Conservation (phyloP, 2,888 invertebrate species). For the Spodoptera littoralis region DNA sequence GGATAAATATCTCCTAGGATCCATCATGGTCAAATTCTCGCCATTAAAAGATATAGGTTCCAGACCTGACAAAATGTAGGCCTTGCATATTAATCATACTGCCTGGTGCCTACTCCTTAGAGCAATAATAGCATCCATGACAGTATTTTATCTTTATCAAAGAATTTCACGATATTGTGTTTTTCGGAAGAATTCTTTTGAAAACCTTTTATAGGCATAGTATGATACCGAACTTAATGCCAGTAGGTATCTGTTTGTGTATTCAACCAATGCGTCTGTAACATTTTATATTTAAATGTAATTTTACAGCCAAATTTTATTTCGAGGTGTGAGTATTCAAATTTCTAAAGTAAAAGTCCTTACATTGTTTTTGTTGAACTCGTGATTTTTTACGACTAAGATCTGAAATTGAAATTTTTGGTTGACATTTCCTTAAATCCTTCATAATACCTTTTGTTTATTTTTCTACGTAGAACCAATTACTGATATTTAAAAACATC, state of each 20-base stretch:
- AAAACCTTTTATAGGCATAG: constrained; percentile 28
- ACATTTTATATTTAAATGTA: constrained; percentile 49
- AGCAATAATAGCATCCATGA: no score
- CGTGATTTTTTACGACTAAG: constrained; percentile 6
- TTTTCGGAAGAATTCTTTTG: constrained; percentile 42
- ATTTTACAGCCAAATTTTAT: constrained; percentile 45
- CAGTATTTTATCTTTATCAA: no score
- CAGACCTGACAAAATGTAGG: no score
- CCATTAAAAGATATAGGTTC: no score
- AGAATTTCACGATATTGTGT: neutral
- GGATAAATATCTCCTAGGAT: no score
- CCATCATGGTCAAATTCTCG: no score
- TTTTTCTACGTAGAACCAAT: no score
- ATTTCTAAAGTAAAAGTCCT: constrained; percentile 32
- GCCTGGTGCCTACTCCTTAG: no score
- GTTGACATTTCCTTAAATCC: neutral
- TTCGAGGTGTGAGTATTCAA: constrained; percentile 18
- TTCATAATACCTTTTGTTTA: no score
- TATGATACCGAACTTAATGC: constrained; percentile 29
- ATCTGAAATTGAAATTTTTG: no score
- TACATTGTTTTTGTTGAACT: constrained; percentile 2
- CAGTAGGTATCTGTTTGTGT: constrained; percentile 15
- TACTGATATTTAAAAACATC: neutral
- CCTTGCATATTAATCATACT: no score
- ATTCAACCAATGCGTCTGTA: constrained; percentile 39